Evolutionary conservation across 2,113 vertebrate genomes (phyloP), one percentile per base, ranked within the genome.

Genomic region (Ranitomeya variabilis): DNA sequence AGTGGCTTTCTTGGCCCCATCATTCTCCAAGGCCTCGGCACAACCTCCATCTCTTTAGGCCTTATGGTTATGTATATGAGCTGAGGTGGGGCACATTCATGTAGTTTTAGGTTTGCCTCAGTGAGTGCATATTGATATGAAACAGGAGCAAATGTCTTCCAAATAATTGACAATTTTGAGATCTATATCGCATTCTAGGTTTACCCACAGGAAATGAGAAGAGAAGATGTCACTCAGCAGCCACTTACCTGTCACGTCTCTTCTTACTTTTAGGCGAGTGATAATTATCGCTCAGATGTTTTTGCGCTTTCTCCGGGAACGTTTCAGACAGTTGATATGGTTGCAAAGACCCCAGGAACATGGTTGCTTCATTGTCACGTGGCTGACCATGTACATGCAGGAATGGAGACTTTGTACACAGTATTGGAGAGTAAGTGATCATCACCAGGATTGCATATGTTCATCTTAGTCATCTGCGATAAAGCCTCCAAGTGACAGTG

Each of bases 261-360:
- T 4, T 66, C 31, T 52, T 12, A 3, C 31, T 52, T 23, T 55
- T 23, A 87, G 86, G 37, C 14, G 51, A 94, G 93, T 26, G 96
- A 94, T 59, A 13, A 92, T 71, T 96, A 97, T 87, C 94, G 88
- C 3, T 93, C 94, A 54, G 98, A 99, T 62, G 97, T 98, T 19
- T 98, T 95, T 52, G 97, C 98, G 45, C 90, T 99, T 71, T 97
- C 99, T 90, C 98, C 98, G 16, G 97, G 97, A 26, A 98, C 96
- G 0, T 98, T 96, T 91, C 97, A 97, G 90, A 96, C 95, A 0
- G 89, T 97, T 83, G 94, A 95, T 82, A 97, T 97, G 96, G 82
- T 11, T 7, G 94, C 95, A 0, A 59, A 52, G 79, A 94, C 92
- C 90, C 92, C 95, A 14, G 97, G 97, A 12, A 94, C 91, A 0